Conservation (phyloP, 1,140 invertebrate species). For the Oncopodura yosiiana region DNA sequence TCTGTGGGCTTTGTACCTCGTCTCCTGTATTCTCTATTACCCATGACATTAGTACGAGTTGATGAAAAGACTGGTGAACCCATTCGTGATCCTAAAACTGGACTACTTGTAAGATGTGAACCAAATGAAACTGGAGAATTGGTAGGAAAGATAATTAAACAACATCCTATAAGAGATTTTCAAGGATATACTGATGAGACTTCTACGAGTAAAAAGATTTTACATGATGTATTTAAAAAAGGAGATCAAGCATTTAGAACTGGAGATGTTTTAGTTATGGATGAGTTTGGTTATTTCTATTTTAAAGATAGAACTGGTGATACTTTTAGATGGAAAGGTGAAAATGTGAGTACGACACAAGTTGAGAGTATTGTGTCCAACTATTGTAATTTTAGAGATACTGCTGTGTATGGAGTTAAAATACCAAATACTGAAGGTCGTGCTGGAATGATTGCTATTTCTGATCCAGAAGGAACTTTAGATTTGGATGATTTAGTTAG, state of each 20-base stretch:
- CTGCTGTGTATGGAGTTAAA: slow-evolving; percentile 78
- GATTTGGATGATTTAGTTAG: slow-evolving; percentile 55
- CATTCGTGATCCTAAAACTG: slow-evolving; percentile 46
- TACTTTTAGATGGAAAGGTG: slow-evolving; percentile 64
- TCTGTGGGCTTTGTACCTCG: slow-evolving; percentile 66
- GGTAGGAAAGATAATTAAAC: slow-evolving; percentile 58
- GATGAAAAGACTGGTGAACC: slow-evolving; percentile 68
- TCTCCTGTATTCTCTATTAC: slow-evolving; percentile 71
- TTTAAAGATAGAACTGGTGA: slow-evolving; percentile 95
- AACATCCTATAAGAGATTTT: slow-evolving; percentile 45
- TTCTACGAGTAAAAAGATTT: slow-evolving; percentile 54
- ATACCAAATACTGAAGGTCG: slow-evolving; percentile 48
- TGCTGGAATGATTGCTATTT: slow-evolving; percentile 92
- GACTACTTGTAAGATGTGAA: slow-evolving; percentile 54
- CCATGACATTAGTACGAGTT: slow-evolving; percentile 12
- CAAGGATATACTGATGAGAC: slow-evolving; percentile 53
- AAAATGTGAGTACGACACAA: slow-evolving; percentile 88
- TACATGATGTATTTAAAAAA: slow-evolving; percentile 48
- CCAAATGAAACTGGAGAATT: slow-evolving; percentile 66
- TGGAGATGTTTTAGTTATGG: slow-evolving; percentile 52
- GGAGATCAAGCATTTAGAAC: slow-evolving; percentile 53
- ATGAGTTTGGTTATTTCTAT: slow-evolving; percentile 85
- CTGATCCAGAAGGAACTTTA: slow-evolving; percentile 59
- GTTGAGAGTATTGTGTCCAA: slow-evolving; percentile 87
- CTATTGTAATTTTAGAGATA: slow-evolving; percentile 59